Evolutionary conservation across 2,888 invertebrate species (phyloP).

Genomic region (Heliconius sara): DNA sequence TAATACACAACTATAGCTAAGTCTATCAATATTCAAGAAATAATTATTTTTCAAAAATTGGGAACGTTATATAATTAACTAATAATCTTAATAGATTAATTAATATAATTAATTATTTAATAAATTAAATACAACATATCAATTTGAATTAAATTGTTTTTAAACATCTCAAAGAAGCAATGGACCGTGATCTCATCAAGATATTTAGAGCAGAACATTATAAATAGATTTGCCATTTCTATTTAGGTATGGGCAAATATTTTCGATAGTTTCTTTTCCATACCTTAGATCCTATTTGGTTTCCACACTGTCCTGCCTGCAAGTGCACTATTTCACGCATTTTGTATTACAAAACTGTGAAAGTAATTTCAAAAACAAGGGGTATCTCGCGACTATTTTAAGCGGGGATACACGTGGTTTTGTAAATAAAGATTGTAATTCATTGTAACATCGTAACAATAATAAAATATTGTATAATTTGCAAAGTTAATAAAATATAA

Average conservation of each 20-base stretch:
- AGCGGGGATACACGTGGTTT: conserved; percentile 53
- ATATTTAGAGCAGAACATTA: conserved; percentile 49
- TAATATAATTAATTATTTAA: background rate
- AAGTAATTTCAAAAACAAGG: conserved; percentile 49
- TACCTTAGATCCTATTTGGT: conserved; percentile 96
- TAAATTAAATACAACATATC: background rate
- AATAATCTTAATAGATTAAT: background rate
- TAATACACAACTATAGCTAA: background rate
- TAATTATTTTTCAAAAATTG: background rate
- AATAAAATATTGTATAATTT: background rate
- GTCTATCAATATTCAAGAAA: background rate
- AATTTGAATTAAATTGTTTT: conserved; percentile 10
- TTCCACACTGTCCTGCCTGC: conserved; percentile 95
- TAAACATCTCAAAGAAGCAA: conserved; percentile 25
- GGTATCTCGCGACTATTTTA: conserved; percentile 54
- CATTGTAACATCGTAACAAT: background rate
- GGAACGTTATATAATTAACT: background rate
- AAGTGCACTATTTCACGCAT: conserved; percentile 97
- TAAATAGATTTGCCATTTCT: conserved; percentile 53
- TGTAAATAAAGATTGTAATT: conserved; percentile 22
- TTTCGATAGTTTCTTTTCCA: background rate
- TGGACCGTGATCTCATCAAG: conserved; percentile 44
- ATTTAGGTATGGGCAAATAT: conserved; percentile 46
- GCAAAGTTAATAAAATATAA: background rate
- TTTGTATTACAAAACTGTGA: conserved; percentile 55